Percentiles rank a stretch among this genome's conserved stretches.
Evolutionary conservation across 2,888 invertebrate genomes (phyloP).

Genomic region (Drosophila suboccidentalis): DNA sequence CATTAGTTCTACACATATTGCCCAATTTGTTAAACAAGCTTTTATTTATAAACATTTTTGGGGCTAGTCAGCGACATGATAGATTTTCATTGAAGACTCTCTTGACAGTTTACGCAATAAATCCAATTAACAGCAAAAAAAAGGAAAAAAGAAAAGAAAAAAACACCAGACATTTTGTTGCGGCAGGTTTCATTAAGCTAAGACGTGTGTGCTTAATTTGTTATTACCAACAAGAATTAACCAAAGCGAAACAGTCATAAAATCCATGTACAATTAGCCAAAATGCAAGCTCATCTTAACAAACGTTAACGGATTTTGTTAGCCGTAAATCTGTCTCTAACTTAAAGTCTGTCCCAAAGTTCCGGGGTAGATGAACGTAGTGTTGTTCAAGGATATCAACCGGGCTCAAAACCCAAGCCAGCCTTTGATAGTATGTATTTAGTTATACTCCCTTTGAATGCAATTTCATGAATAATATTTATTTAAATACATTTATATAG

Average conservation of each 20-base stretch:
- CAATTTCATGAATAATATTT: slow-evolving; percentile 1
- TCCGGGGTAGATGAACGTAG: slow-evolving; percentile 54
- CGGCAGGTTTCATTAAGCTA: slow-evolving; percentile 68
- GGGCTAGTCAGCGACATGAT: slow-evolving; percentile 56
- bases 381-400: slow-evolving; percentile 45
- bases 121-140: slow-evolving; percentile 62
- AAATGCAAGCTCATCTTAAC: slow-evolving; percentile 71
- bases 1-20: slow-evolving; percentile 24
- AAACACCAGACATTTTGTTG: slow-evolving; percentile 18
- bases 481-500: slow-evolving; percentile 24
- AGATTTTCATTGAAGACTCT: slow-evolving; percentile 67
- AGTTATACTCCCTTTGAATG: not conserved
- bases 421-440: not conserved
- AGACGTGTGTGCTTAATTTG: slow-evolving; percentile 66
- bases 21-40: slow-evolving; percentile 27
- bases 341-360: slow-evolving; percentile 20
- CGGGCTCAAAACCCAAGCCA: not conserved
- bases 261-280: slow-evolving; percentile 69
- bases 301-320: slow-evolving; percentile 20
- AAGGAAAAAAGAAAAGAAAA: too few relatives aligned
- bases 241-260: slow-evolving; percentile 42
- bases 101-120: slow-evolving; percentile 76
- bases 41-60: slow-evolving; percentile 46
- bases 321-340: slow-evolving; percentile 11
- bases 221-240: slow-evolving; percentile 63